These are phyloP conservation scores for Lophura swinhoii DNA, from an alignment of 2,797 vertebrate species.

Conservation along the genomic window DNA sequence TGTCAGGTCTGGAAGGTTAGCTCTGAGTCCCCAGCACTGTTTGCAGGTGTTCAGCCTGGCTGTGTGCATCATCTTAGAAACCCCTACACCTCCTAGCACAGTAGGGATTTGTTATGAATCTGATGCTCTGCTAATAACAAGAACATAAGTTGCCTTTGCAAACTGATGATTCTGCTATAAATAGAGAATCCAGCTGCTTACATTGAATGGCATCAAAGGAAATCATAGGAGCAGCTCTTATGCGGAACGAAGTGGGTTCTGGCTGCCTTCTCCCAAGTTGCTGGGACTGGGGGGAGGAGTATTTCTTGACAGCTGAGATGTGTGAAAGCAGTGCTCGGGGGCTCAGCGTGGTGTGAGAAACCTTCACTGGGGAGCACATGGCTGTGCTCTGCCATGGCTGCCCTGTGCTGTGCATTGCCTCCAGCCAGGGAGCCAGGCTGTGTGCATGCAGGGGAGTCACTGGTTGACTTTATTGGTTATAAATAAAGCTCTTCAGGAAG, in stretches of 20 bases:
- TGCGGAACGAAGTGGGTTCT: slow-evolving; percentile 42
- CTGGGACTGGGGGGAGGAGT: background rate
- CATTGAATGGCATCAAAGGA: slow-evolving; percentile 59
- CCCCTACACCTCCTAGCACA: background rate
- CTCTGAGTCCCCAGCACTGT: background rate
- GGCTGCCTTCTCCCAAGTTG: slow-evolving; percentile 6
- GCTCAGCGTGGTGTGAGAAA: background rate
- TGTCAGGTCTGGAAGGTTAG: background rate
- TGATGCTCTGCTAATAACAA: slow-evolving; percentile 36
- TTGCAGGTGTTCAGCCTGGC: background rate
- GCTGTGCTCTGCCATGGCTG: rapidly evolving
- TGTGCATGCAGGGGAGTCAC: background rate
- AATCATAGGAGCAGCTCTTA: slow-evolving; percentile 35
- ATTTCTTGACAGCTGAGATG: background rate
- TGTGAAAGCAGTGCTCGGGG: background rate
- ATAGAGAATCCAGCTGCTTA: slow-evolving; percentile 70
- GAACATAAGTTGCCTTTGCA: slow-evolving; percentile 27
- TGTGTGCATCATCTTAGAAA: background rate
- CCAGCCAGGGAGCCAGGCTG: rapidly evolving
- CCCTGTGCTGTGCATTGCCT: background rate
- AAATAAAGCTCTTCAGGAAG: background rate
- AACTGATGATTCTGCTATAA: slow-evolving; percentile 63
- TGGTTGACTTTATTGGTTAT: background rate
- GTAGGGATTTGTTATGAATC: background rate
- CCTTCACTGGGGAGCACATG: background rate